Evolutionary conservation across 2,888 invertebrate genomes (phyloP).

Genomic region (Scrobipalpa costella): DNA sequence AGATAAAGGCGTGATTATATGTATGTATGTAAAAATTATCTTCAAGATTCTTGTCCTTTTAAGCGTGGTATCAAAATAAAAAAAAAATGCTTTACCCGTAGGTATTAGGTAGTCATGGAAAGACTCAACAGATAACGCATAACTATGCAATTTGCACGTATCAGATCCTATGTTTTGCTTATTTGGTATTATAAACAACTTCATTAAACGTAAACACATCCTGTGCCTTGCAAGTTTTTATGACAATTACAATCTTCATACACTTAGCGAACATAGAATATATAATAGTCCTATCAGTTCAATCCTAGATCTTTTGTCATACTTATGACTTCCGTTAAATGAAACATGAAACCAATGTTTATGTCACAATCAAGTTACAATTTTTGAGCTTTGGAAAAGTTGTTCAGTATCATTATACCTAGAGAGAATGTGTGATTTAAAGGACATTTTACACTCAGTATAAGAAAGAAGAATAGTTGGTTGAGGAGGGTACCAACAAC

Average conservation of each 20-base stretch:
- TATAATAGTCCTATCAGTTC: not conserved
- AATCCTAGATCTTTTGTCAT: not conserved
- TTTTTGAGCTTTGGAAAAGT: too few species aligned
- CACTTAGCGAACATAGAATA: not conserved
- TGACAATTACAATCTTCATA: not conserved
- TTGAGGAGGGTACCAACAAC: too few species aligned
- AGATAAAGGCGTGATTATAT: too few species aligned
- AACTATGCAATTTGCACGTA: conserved; percentile 2
- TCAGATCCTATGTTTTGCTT: conserved; percentile 3
- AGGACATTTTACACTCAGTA: too few species aligned
- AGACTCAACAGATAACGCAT: not conserved
- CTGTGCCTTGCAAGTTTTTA: not conserved
- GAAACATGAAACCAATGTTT: too few species aligned
- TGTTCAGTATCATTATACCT: too few species aligned
- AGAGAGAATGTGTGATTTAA: too few species aligned
- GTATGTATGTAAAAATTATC: too few species aligned
- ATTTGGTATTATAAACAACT: not conserved
- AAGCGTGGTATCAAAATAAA: too few species aligned
- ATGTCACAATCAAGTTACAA: too few species aligned
- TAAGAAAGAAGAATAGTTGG: too few species aligned
- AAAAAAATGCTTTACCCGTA: not conserved
- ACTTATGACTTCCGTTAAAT: too few species aligned
- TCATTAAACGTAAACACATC: not conserved
- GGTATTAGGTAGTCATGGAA: not conserved
- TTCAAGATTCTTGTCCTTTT: not conserved